Conservation (phyloP, 2,888 invertebrate genomes). For the Harpalus rubripes region DNA sequence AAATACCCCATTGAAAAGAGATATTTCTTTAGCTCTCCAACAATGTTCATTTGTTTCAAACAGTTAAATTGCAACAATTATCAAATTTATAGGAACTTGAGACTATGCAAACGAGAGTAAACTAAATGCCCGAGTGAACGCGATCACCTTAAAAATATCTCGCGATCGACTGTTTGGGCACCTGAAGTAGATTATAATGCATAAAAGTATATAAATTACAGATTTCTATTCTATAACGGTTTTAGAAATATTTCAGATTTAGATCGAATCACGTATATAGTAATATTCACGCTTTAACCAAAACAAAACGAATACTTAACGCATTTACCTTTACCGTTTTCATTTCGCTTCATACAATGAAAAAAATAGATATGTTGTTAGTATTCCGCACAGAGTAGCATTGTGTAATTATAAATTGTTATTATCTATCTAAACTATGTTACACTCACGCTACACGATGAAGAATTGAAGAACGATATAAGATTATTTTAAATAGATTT, state of each 20-base stretch:
- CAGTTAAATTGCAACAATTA: too few species aligned
- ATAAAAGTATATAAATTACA: background rate
- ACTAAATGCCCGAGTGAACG: too few species aligned
- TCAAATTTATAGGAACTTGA: too few species aligned
- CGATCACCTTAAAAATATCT: too few species aligned
- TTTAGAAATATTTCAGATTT: background rate
- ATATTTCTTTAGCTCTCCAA: too few species aligned
- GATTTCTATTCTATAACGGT: background rate
- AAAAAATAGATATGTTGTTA: background rate
- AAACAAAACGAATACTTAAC: background rate
- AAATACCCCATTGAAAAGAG: too few species aligned
- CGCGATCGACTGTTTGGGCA: too few species aligned
- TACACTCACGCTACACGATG: constrained; percentile 7
- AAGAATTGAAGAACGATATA: constrained; percentile 44
- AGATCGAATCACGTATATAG: background rate
- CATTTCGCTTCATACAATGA: constrained; percentile 14
- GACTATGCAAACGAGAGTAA: too few species aligned
- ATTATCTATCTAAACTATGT: constrained; percentile 41
- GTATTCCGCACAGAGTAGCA: background rate
- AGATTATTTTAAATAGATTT: constrained; percentile 45
- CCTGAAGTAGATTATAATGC: background rate
- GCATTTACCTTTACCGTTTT: constrained; percentile 6
- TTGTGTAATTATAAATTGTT: constrained; percentile 28
- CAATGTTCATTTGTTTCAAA: too few species aligned
- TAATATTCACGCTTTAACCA: constrained; percentile 15